phyloP scores from a whole-genome alignment of 2,113 vertebrate genomes.

The Gadus macrocephalus region DNA sequence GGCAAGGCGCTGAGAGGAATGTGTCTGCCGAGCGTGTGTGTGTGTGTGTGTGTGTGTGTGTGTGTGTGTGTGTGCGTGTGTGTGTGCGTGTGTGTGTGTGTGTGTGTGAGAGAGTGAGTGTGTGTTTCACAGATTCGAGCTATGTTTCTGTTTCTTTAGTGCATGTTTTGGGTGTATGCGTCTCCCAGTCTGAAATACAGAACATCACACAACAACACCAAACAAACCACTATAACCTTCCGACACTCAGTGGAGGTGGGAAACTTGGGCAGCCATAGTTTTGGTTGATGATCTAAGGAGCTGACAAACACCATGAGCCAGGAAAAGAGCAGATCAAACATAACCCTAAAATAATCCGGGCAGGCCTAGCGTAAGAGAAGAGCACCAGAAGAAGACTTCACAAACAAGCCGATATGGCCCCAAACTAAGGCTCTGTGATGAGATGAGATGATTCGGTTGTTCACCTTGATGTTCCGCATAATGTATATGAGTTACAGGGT shows the following conservation, averaged over 20 bases:
- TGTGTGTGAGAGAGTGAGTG: background rate
- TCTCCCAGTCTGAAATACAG: conserved; percentile 33
- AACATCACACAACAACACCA: conserved; percentile 20
- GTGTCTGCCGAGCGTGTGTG: conserved; percentile 22
- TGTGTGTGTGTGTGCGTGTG: background rate
- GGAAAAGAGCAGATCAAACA: too few relatives aligned
- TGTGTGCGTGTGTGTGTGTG: background rate
- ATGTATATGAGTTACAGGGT: too few relatives aligned
- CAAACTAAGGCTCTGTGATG: too few relatives aligned
- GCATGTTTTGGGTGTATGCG: background rate
- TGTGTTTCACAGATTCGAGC: background rate
- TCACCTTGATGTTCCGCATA: too few relatives aligned
- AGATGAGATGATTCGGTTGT: too few relatives aligned
- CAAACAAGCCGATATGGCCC: too few relatives aligned
- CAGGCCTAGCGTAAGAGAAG: too few relatives aligned
- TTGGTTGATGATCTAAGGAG: background rate
- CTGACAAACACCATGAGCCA: too few relatives aligned
- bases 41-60: too few relatives aligned
- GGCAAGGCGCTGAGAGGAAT: conserved; percentile 35
- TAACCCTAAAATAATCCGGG: too few relatives aligned
- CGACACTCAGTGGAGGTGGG: background rate
- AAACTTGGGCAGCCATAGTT: conserved; percentile 15
- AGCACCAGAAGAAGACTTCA: too few relatives aligned
- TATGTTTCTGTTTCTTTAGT: background rate
- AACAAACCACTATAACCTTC: conserved; percentile 24